Evolutionary conservation across 2,113 vertebrate species (phyloP), one percentile per base, ranked within the genome.

Genomic region (Lampris incognitus): DNA sequence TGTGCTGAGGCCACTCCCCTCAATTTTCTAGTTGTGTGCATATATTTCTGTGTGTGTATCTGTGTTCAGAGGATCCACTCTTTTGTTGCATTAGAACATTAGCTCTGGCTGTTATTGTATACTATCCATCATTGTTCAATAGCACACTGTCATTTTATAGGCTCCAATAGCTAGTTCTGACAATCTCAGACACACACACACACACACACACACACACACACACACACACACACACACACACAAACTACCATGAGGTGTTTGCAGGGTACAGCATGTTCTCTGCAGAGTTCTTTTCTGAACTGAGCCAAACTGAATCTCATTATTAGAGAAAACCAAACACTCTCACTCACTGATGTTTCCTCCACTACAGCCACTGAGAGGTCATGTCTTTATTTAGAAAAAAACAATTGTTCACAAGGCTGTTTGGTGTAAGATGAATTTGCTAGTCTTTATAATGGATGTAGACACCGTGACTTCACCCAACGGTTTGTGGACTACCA

Each of bases 331-430:
- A 65, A 57, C 3, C 2, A 61, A 70, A 62, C 78, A 40, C 61
- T 11, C 66, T 54, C 66, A 24, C 1, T 60, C 59, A 41, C 40
- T 9, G 46, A 49, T 24, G 61, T 67, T 71, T 36, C 56, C 24
- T 68, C 38, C 54, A 10, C 66, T 7, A 4, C 84, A 85, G 86
- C 85, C 82, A 87, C 41, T 5, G 5, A 59, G 72, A 71, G 90
- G 86, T 88, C 85, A 80, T 13, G 5, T 85, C 86, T 75, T 89
- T 69, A 86, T 88, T 77, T 86, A 84, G 76, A 88, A 83, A 61
- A 60, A 37, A 88, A 83, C 58, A 60, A 37, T 40, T 65, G 37
- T 59, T 59, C 70, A 66, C 50, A 44, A 61, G 73, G 75, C 79
- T 24, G 9, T 67, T 38, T 71, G 80, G 70, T 72, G 72, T 87